Evolutionary conservation across 1,140 invertebrate genomes (phyloP).

Genomic region (Patella vulgata): DNA sequence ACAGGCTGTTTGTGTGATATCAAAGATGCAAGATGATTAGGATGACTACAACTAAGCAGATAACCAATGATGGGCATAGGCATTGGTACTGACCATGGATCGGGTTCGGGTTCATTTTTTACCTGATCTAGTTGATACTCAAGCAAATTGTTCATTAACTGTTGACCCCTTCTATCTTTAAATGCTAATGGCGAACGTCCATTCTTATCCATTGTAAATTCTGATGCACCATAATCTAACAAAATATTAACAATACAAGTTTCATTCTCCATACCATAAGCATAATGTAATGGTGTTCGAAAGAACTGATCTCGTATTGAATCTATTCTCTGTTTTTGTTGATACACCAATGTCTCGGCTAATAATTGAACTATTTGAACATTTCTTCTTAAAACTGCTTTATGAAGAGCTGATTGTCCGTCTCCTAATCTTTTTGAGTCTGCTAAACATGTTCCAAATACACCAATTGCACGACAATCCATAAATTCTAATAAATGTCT

Average conservation of each 20-base stretch:
- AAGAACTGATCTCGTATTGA: slow-evolving; percentile 50
- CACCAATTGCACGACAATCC: slow-evolving; percentile 23
- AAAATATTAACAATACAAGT: slow-evolving; percentile 38
- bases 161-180: slow-evolving; percentile 42
- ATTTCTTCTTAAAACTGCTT: slow-evolving; percentile 41
- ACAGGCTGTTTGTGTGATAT: slow-evolving; percentile 11
- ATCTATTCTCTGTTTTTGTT: slow-evolving; percentile 40
- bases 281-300: slow-evolving; percentile 50
- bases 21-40: slow-evolving; percentile 19
- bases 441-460: slow-evolving; percentile 34
- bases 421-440: slow-evolving; percentile 39
- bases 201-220: slow-evolving; percentile 54
- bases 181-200: slow-evolving; percentile 48
- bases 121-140: slow-evolving; percentile 46
- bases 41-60: slow-evolving; percentile 44
- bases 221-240: slow-evolving; percentile 50
- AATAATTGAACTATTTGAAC: slow-evolving; percentile 34
- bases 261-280: slow-evolving; percentile 39
- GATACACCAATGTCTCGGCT: slow-evolving; percentile 39
- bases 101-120: slow-evolving; percentile 43
- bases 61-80: slow-evolving; percentile 53
- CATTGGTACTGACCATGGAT: slow-evolving; percentile 44
- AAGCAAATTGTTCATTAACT: slow-evolving; percentile 40
- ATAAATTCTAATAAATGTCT: slow-evolving; percentile 34
- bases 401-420: slow-evolving; percentile 50